Evolutionary conservation across 2,113 vertebrate genomes (phyloP).

Genomic region (Poicephalus gulielmi): DNA sequence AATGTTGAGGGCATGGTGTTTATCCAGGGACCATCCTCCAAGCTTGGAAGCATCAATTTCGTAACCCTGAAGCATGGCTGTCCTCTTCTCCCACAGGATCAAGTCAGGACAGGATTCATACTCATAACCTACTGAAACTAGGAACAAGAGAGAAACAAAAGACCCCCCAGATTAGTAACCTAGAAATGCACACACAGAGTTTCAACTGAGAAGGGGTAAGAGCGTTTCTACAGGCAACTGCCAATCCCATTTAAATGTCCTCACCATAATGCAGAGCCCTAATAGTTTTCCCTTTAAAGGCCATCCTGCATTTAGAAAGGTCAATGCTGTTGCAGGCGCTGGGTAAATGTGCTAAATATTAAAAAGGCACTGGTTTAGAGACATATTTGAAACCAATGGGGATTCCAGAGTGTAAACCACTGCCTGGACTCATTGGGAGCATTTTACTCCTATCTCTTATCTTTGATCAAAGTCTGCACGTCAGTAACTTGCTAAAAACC

Average conservation of each 20-base stretch:
- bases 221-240: neutral
- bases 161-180: neutral
- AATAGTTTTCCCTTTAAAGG: neutral
- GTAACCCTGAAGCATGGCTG: slow-evolving; percentile 92
- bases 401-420: neutral
- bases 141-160: neutral
- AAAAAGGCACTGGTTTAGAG: neutral
- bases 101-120: slow-evolving; percentile 98
- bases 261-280: neutral
- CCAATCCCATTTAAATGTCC: slow-evolving; percentile 1
- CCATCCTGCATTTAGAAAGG: slow-evolving; percentile 5
- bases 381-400: neutral
- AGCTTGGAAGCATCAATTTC: slow-evolving; percentile 93
- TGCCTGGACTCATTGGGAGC: neutral
- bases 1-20: slow-evolving; percentile 95
- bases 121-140: slow-evolving; percentile 96
- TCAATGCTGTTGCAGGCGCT: neutral
- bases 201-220: neutral
- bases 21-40: slow-evolving; percentile 94
- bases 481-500: neutral
- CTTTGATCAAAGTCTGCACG: neutral
- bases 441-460: neutral
- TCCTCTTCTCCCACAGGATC: slow-evolving; percentile 98
- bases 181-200: neutral
- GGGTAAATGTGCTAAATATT: neutral